Evolutionary conservation across 2,113 vertebrate genomes (phyloP).

Genomic region (Martes martes): DNA sequence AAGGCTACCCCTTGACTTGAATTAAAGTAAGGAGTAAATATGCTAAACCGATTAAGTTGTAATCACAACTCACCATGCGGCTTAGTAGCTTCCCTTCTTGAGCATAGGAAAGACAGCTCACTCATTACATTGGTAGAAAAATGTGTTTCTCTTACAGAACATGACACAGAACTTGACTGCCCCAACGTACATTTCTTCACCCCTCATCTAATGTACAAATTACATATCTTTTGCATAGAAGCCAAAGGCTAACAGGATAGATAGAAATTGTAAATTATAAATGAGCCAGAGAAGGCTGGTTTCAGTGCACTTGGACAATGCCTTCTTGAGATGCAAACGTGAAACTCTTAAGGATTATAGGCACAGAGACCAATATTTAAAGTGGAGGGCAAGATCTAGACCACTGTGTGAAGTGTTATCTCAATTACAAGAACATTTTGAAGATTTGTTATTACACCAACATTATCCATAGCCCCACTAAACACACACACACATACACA

Average conservation of each 20-base stretch:
- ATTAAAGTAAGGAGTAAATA: conserved; percentile 42
- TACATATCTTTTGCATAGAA: neutral
- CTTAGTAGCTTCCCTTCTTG: neutral
- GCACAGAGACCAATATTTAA: neutral
- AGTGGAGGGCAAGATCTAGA: too few species aligned
- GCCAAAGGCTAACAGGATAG: neutral
- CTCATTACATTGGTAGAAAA: neutral
- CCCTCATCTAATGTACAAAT: neutral
- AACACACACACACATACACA: neutral
- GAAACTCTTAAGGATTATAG: neutral
- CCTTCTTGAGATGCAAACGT: neutral
- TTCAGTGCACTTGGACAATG: neutral
- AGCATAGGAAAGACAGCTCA: neutral
- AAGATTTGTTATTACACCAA: neutral
- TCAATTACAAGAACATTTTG: neutral
- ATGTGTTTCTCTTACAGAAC: neutral
- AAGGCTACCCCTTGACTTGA: neutral
- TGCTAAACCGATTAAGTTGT: neutral
- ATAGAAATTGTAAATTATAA: neutral
- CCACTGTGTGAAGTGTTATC: neutral
- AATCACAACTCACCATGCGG: neutral
- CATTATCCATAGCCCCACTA: neutral
- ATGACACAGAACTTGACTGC: neutral
- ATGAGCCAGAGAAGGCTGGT: neutral
- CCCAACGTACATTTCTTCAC: neutral